Conservation (phyloP, 1,140 invertebrate species). For the Drosophila bifasciata region DNA sequence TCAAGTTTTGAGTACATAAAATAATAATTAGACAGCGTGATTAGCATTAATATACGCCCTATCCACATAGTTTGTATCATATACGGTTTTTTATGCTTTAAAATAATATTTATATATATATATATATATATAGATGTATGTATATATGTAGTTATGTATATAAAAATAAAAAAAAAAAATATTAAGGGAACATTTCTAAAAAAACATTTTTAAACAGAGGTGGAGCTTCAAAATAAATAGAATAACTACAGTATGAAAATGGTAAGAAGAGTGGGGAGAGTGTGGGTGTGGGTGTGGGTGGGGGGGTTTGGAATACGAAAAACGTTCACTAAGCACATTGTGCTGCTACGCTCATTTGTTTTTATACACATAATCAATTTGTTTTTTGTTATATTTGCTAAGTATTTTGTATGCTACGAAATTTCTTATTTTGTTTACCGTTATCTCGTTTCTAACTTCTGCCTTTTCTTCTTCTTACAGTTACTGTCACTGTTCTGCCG, state of each 20-base stretch:
- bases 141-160: conserved; percentile 42
- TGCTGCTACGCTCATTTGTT: conserved; percentile 65
- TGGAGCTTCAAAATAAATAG: conserved; percentile 71
- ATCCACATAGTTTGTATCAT: conserved; percentile 59
- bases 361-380: conserved; percentile 66
- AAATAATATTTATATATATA: conserved; percentile 47
- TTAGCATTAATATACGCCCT: conserved; percentile 53
- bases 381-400: conserved; percentile 59
- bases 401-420: conserved; percentile 50
- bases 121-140: conserved; percentile 41
- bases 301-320: conserved; percentile 32
- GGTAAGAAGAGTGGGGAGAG: conserved; percentile 24
- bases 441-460: conserved; percentile 12
- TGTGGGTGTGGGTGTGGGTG: background rate
- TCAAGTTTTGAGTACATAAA: conserved; percentile 59
- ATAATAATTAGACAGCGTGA: conserved; percentile 59
- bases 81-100: conserved; percentile 49
- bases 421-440: conserved; percentile 31
- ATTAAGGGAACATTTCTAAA: conserved; percentile 49
- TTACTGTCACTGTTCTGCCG: conserved; percentile 22
- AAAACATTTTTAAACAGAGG: conserved; percentile 57
- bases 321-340: conserved; percentile 69
- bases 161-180: conserved; percentile 65
- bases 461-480: conserved; percentile 13
- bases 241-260: conserved; percentile 32